phyloP scores from a whole-genome alignment of 2,888 invertebrate species.

The Spisula subtruncata region DNA sequence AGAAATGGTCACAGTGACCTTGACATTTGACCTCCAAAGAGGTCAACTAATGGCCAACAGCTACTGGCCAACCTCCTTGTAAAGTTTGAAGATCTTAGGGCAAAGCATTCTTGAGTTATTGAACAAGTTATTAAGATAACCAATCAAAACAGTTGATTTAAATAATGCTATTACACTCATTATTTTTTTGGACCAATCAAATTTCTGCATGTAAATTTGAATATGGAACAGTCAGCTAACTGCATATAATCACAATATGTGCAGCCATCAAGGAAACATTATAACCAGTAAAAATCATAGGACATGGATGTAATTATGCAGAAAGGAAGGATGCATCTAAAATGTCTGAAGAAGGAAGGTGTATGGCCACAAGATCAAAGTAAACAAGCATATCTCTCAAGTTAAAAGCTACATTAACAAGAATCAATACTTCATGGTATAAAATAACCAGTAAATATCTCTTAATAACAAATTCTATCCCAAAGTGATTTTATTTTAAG shows the following conservation, averaged over 20 bases:
- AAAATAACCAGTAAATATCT: background rate
- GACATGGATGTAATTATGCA: background rate
- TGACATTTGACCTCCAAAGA: too few species aligned
- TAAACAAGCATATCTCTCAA: background rate
- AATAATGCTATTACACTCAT: background rate
- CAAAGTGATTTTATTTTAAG: background rate
- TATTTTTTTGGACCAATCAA: background rate
- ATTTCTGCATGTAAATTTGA: background rate
- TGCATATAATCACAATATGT: too few species aligned
- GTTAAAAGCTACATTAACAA: background rate
- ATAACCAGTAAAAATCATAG: too few species aligned
- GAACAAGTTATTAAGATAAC: too few species aligned
- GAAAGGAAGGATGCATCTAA: background rate
- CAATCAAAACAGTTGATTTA: background rate
- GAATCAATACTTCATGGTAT: slow-evolving; percentile 20
- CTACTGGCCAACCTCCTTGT: too few species aligned
- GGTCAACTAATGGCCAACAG: too few species aligned
- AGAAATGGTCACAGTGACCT: too few species aligned
- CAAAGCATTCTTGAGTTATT: too few species aligned
- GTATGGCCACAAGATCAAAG: background rate
- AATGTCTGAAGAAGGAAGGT: background rate
- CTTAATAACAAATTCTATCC: background rate
- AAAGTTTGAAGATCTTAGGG: too few species aligned
- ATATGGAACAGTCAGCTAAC: too few species aligned
- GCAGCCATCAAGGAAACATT: background rate